These are phyloP conservation scores for Diadromus collaris DNA, from an alignment of 2,888 invertebrate species.

Conservation along the genomic window DNA sequence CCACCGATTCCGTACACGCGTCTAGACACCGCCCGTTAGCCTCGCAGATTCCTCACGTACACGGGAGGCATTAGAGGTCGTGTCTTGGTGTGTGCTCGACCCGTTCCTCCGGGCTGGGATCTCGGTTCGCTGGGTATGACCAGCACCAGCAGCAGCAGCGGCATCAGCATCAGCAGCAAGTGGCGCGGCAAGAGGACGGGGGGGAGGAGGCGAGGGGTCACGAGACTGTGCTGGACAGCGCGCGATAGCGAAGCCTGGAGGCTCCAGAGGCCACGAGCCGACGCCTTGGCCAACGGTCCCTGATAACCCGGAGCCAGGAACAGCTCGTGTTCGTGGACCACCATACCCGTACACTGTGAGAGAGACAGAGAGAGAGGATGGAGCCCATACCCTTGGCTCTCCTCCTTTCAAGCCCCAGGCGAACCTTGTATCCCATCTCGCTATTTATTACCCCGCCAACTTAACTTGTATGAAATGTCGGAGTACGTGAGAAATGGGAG, in stretches of 20 bases:
- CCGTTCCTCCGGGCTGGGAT: conserved; percentile 21
- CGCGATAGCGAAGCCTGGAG: conserved; percentile 74
- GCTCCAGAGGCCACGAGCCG: conserved; percentile 63
- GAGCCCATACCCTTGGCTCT: conserved; percentile 57
- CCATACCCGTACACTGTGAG: conserved; percentile 45
- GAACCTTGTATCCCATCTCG: conserved; percentile 56
- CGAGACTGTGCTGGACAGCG: conserved; percentile 73
- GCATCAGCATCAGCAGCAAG: conserved; percentile 52
- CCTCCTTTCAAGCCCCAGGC: conserved; percentile 48
- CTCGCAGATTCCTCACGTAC: conserved; percentile 66
- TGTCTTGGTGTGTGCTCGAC: conserved; percentile 64
- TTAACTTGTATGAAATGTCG: conserved; percentile 69
- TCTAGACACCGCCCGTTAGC: conserved; percentile 49
- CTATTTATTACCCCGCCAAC: conserved; percentile 71
- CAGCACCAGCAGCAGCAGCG: background rate
- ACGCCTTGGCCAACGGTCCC: conserved; percentile 56
- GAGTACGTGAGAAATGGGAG: conserved; percentile 66
- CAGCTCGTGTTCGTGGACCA: conserved; percentile 21
- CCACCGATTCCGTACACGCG: conserved; percentile 49
- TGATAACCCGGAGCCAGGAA: conserved; percentile 58
- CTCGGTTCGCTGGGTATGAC: conserved; percentile 48
- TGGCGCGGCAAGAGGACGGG: conserved; percentile 56
- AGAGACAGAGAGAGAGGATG: background rate
- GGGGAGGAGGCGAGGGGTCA: conserved; percentile 31
- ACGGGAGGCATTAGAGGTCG: conserved; percentile 49